Conservation (phyloP, 2,797 vertebrate species). For the Halcyon badia region DNA sequence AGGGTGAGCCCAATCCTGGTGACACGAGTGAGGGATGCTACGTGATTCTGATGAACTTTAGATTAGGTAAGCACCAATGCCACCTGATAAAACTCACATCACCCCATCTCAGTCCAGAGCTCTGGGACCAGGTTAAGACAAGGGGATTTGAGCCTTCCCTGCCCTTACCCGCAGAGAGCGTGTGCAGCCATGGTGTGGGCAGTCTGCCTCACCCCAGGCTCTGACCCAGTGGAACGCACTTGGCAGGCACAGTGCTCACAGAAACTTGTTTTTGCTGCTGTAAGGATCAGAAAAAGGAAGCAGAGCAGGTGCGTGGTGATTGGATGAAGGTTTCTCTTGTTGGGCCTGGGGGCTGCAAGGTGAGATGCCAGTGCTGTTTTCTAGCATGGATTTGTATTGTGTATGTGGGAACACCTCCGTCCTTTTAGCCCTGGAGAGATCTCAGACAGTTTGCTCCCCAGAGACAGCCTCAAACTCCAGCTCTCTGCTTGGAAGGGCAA, state of each 20-base stretch:
- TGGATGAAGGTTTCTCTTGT: neutral
- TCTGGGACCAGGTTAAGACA: neutral
- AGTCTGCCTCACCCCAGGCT: neutral
- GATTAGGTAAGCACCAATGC: neutral
- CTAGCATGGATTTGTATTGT: neutral
- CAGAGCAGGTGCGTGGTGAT: neutral
- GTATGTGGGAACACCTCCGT: neutral
- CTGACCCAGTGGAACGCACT: neutral
- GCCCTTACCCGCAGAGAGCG: too few species aligned
- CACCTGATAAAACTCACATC: neutral
- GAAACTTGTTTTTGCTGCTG: neutral
- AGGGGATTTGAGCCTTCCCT: neutral
- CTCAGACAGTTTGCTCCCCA: neutral
- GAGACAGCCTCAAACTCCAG: neutral
- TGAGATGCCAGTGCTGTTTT: neutral
- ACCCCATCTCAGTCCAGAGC: neutral
- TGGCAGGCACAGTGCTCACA: neutral
- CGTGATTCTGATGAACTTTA: neutral
- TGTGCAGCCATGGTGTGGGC: fast-evolving
- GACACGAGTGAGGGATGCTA: neutral
- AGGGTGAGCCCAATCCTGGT: neutral
- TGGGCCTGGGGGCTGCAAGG: neutral
- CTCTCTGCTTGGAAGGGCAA: neutral
- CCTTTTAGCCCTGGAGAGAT: neutral
- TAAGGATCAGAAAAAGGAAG: neutral